Percentiles rank a stretch among this genome's conserved stretches.
Conservation (phyloP, 1,140 invertebrate genomes). For the Homarus americanus region DNA sequence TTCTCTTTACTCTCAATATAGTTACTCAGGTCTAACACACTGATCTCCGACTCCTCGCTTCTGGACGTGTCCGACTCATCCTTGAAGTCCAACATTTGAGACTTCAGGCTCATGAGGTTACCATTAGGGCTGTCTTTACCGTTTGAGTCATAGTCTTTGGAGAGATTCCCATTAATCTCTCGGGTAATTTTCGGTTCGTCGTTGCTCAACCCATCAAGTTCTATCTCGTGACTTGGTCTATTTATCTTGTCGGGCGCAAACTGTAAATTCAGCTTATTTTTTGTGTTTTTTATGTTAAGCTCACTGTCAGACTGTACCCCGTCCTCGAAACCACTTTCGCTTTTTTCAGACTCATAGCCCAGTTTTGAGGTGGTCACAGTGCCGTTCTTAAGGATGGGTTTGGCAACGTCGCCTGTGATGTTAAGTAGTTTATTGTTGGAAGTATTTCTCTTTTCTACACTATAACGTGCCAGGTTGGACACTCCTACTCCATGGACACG, state of each 20-base stretch:
- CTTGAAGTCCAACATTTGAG: slow-evolving; percentile 46
- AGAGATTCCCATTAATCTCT: slow-evolving; percentile 69
- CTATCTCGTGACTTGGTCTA: slow-evolving; percentile 49
- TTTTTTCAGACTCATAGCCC: slow-evolving; percentile 62
- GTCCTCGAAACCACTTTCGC: slow-evolving; percentile 69
- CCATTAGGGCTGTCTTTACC: slow-evolving; percentile 34
- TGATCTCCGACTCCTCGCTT: slow-evolving; percentile 71
- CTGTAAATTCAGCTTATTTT: slow-evolving; percentile 69
- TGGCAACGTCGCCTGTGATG: slow-evolving; percentile 7
- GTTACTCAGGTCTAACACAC: slow-evolving; percentile 63
- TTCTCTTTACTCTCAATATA: slow-evolving; percentile 68
- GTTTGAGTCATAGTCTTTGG: slow-evolving; percentile 45
- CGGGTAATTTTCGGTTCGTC: slow-evolving; percentile 58
- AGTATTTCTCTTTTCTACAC: slow-evolving; percentile 15
- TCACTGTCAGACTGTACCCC: slow-evolving; percentile 66
- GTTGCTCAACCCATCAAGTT: slow-evolving; percentile 37
- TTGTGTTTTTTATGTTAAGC: slow-evolving; percentile 68
- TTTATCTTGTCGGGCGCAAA: slow-evolving; percentile 69
- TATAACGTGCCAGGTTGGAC: slow-evolving; percentile 17
- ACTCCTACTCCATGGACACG: slow-evolving; percentile 23
- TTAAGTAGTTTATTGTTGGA: slow-evolving; percentile 47
- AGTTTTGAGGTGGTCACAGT: slow-evolving; percentile 9
- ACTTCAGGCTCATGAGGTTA: slow-evolving; percentile 32
- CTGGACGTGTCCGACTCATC: slow-evolving; percentile 66
- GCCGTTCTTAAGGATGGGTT: slow-evolving; percentile 21